Conservation (phyloP, 2,797 vertebrate genomes). For the Propithecus deckenii region DNA sequence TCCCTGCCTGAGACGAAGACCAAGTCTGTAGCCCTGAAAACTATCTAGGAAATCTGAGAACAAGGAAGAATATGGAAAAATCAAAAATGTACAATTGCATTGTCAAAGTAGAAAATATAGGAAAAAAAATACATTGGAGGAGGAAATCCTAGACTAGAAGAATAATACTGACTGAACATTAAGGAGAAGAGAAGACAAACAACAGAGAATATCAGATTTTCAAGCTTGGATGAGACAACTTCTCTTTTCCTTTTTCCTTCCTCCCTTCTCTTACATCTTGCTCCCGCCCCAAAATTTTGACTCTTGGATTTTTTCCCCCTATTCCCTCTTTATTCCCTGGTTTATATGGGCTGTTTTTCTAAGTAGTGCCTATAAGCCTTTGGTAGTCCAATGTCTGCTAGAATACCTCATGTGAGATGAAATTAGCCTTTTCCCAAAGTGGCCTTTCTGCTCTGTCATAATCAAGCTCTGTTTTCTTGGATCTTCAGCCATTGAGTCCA, state of each 20-base stretch:
- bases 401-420: too few relatives aligned
- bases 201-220: neutral
- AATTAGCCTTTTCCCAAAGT: neutral
- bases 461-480: neutral
- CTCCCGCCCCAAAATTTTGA: neutral
- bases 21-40: neutral
- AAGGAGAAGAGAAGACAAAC: neutral
- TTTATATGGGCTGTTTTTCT: neutral
- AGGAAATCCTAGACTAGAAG: neutral
- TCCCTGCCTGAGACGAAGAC: neutral
- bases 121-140: neutral
- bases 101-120: neutral
- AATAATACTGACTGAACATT: neutral
- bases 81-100: neutral
- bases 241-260: neutral
- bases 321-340: neutral
- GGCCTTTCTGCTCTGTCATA: neutral
- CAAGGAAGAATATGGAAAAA: neutral
- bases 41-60: neutral
- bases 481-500: neutral
- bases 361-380: neutral
- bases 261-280: neutral
- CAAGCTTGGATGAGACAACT: neutral
- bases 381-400: neutral
- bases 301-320: neutral